Conservation (phyloP, 2,113 vertebrate genomes). For the Hyperopisus bebe region DNA sequence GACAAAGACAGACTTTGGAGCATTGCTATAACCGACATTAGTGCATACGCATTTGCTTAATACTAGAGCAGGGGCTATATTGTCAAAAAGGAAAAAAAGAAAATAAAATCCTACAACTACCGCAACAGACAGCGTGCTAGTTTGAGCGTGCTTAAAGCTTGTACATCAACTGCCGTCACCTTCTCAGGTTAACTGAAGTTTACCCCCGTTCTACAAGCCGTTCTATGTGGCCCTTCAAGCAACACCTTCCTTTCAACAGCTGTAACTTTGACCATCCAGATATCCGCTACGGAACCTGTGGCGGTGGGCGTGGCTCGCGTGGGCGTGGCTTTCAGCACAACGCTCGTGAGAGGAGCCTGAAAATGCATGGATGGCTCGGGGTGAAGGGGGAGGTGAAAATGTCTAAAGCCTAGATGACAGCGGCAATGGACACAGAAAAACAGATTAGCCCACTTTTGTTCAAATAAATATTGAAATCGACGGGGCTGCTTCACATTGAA, state of each 20-base stretch:
- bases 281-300: background rate
- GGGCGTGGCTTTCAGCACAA: background rate
- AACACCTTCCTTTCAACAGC: slow-evolving; percentile 10
- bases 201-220: background rate
- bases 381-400: background rate
- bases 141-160: slow-evolving; percentile 50
- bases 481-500: background rate
- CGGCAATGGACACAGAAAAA: background rate
- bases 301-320: background rate
- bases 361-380: background rate
- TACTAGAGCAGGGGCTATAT: slow-evolving; percentile 30
- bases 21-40: slow-evolving; percentile 73
- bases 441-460: background rate
- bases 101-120: slow-evolving; percentile 26
- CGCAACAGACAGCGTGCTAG: slow-evolving; percentile 46
- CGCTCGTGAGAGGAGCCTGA: background rate
- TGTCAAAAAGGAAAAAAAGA: slow-evolving; percentile 12
- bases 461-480: background rate
- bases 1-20: slow-evolving; percentile 67
- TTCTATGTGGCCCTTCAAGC: background rate
- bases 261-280: slow-evolving; percentile 5
- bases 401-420: background rate
- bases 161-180: slow-evolving; percentile 26
- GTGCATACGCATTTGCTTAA: slow-evolving; percentile 63
- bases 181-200: slow-evolving; percentile 5